Evolutionary conservation across 2,113 vertebrate genomes (phyloP).

Genomic region (Phalacrocorax aristotelis): DNA sequence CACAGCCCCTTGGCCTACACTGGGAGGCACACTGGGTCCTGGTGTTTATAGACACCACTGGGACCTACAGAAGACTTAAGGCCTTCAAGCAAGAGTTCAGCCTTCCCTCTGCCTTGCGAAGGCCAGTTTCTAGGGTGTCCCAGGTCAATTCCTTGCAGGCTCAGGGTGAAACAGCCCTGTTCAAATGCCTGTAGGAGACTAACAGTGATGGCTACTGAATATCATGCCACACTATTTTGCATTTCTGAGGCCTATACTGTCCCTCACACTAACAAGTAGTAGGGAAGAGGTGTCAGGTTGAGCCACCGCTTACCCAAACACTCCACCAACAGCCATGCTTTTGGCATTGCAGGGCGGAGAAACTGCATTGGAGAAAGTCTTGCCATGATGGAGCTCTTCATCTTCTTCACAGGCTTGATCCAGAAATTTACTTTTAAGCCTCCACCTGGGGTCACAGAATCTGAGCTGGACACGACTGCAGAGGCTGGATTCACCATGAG

Average conservation of each 20-base stretch:
- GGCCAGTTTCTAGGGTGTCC: background rate
- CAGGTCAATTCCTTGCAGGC: background rate
- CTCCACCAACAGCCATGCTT: background rate
- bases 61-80: background rate
- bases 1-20: background rate
- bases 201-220: background rate
- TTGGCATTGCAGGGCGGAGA: slow-evolving; percentile 56
- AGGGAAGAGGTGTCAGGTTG: background rate
- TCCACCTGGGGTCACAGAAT: background rate
- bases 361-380: slow-evolving; percentile 65
- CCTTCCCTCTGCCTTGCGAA: background rate
- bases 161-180: background rate
- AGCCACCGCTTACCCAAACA: background rate
- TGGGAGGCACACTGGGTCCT: too few relatives aligned
- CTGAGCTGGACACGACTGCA: slow-evolving; percentile 39
- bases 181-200: background rate
- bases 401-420: slow-evolving; percentile 71
- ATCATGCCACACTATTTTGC: rapidly evolving
- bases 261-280: background rate
- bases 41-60: background rate
- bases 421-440: slow-evolving; percentile 68
- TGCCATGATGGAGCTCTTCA: slow-evolving; percentile 73
- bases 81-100: background rate
- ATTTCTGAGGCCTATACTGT: background rate
- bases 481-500: slow-evolving; percentile 51